These are phyloP conservation scores for Neopipo cinnamomea DNA, from an alignment of 2,113 vertebrate species.

Conservation along the genomic window DNA sequence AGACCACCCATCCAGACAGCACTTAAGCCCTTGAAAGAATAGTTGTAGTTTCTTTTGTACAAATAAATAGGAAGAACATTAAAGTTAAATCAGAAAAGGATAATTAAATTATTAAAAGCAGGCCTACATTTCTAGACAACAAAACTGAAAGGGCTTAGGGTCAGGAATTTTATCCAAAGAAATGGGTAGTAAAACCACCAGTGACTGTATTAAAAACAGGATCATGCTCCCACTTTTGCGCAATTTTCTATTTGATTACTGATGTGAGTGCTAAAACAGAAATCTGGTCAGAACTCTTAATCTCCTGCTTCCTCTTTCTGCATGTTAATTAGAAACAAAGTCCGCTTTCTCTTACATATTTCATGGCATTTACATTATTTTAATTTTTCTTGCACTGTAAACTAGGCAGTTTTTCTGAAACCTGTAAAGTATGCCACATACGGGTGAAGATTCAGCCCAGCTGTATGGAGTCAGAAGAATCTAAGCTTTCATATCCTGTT, in stretches of 20 bases:
- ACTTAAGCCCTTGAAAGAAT: not conserved
- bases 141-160: not conserved
- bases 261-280: not conserved
- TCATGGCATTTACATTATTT: not conserved
- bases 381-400: not conserved
- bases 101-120: conserved; percentile 3
- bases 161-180: not conserved
- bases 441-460: not conserved
- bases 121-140: not conserved
- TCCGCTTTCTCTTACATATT: not conserved
- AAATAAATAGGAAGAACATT: conserved; percentile 30
- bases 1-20: conserved; percentile 49
- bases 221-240: not conserved
- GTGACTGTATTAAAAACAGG: not conserved
- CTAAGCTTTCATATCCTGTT: not conserved
- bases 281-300: not conserved
- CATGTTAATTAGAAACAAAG: not conserved
- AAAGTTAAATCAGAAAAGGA: conserved; percentile 7
- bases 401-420: not conserved
- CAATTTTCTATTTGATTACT: not conserved
- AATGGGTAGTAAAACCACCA: not conserved
- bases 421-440: not conserved
- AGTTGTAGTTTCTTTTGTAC: not conserved
- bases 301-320: not conserved
- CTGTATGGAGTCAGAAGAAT: not conserved